Evolutionary conservation across 37 sponge, comb jelly and placozoan species (phyloP).

Genomic region (Ephydatia muelleri): DNA sequence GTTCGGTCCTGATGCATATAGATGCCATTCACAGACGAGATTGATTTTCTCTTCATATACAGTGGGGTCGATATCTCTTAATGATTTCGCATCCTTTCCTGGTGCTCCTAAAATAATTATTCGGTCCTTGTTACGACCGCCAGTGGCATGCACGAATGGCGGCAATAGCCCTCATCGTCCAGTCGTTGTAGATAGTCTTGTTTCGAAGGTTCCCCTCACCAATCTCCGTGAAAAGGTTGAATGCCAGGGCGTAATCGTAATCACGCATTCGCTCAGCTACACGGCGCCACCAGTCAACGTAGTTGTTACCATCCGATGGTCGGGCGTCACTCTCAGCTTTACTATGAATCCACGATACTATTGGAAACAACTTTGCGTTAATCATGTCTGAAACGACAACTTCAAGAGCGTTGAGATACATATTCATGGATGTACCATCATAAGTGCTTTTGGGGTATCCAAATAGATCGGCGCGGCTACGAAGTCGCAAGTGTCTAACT

Average conservation of each 20-base stretch:
- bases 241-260: constrained; percentile 6
- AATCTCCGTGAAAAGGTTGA: constrained; percentile 22
- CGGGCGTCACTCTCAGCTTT: background rate
- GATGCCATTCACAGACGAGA: too few species aligned
- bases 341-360: constrained; percentile 16
- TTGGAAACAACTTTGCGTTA: background rate
- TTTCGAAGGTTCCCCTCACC: background rate
- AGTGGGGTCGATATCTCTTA: too few species aligned
- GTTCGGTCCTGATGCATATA: too few species aligned
- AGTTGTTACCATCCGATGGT: background rate
- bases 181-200: background rate
- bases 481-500: constrained; percentile 5
- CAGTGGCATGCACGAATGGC: too few species aligned
- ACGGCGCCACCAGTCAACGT: constrained; percentile 13
- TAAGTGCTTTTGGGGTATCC: background rate
- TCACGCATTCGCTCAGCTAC: constrained; percentile 7
- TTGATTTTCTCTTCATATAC: too few species aligned
- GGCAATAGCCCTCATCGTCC: too few species aligned
- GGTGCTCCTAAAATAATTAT: too few species aligned
- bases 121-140: too few species aligned
- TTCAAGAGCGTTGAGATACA: background rate
- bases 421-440: background rate
- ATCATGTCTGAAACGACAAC: constrained; percentile 12
- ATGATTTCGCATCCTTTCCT: too few species aligned
- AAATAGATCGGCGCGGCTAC: background rate